These are phyloP conservation scores for Argentina silus DNA, from an alignment of 2,797 vertebrate species.

Conservation along the genomic window DNA sequence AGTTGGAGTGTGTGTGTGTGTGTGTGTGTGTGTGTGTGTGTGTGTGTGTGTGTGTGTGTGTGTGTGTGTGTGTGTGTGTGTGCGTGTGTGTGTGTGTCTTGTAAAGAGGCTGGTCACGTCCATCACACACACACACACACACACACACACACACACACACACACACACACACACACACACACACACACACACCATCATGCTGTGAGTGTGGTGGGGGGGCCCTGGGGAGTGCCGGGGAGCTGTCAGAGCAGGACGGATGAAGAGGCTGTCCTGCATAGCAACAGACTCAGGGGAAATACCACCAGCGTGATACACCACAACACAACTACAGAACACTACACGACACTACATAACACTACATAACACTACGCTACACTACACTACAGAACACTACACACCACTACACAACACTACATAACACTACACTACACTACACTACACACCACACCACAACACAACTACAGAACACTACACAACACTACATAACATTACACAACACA, in stretches of 20 bases:
- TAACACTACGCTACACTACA: conserved; percentile 7
- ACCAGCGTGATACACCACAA: conserved; percentile 51
- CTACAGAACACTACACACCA: neutral
- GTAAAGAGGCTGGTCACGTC: conserved; percentile 46
- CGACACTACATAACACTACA: conserved; percentile 10
- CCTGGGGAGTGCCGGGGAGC: conserved; percentile 59
- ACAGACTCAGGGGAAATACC: conserved; percentile 75
- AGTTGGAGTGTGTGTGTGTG: conserved; percentile 55
- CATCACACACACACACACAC: conserved; percentile 23
- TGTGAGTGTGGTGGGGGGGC: conserved; percentile 44
- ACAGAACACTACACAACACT: neutral
- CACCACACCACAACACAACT: neutral
- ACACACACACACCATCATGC: conserved; percentile 26
- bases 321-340: neutral
- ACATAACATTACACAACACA: neutral
- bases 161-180: conserved; percentile 19
- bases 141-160: conserved; percentile 39
- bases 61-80: conserved; percentile 37
- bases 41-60: conserved; percentile 50
- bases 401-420: neutral
- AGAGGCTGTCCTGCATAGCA: conserved; percentile 74
- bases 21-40: conserved; percentile 55
- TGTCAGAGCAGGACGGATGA: conserved; percentile 76
- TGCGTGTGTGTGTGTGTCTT: neutral
- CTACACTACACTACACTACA: neutral